Conservation (phyloP, 1,140 invertebrate species). For the Sycophaga agraensis region DNA sequence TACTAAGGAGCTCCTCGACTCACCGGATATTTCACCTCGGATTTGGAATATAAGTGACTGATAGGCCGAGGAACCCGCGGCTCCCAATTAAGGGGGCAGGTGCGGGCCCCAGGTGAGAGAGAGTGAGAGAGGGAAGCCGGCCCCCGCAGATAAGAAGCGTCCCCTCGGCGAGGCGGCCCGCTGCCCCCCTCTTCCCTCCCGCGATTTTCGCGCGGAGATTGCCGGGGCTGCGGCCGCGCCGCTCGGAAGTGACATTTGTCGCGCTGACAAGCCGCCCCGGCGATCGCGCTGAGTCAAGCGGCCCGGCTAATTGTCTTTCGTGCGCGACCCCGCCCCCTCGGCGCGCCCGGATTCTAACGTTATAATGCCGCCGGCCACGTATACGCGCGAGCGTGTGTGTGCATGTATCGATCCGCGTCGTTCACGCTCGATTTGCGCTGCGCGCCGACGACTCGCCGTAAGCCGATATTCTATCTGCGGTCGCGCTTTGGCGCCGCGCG, state of each 20-base stretch:
- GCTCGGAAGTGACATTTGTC: slow-evolving; percentile 32
- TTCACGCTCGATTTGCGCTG: too few species aligned
- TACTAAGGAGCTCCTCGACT: slow-evolving; percentile 13
- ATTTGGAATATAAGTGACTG: slow-evolving; percentile 27
- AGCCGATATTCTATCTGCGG: slow-evolving; percentile 5
- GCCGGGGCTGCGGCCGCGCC: not conserved
- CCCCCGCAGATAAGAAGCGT: too few species aligned
- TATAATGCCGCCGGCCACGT: not conserved
- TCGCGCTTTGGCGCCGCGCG: not conserved
- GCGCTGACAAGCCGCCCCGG: slow-evolving; percentile 27
- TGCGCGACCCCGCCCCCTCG: not conserved
- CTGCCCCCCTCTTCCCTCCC: too few species aligned
- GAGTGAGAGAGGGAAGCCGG: too few species aligned
- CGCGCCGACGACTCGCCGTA: too few species aligned
- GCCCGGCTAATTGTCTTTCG: slow-evolving; percentile 16
- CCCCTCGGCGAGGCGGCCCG: too few species aligned
- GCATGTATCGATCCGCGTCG: not conserved
- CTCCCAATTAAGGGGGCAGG: too few species aligned
- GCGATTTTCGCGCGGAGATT: slow-evolving; percentile 23
- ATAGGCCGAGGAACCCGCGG: too few species aligned
- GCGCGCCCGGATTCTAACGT: too few species aligned
- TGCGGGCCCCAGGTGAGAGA: too few species aligned
- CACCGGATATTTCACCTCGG: not conserved
- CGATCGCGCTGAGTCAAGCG: too few species aligned
- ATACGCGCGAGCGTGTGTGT: not conserved